Conservation (phyloP, 1,140 invertebrate genomes). For the Zaprionus tsacasi region DNA sequence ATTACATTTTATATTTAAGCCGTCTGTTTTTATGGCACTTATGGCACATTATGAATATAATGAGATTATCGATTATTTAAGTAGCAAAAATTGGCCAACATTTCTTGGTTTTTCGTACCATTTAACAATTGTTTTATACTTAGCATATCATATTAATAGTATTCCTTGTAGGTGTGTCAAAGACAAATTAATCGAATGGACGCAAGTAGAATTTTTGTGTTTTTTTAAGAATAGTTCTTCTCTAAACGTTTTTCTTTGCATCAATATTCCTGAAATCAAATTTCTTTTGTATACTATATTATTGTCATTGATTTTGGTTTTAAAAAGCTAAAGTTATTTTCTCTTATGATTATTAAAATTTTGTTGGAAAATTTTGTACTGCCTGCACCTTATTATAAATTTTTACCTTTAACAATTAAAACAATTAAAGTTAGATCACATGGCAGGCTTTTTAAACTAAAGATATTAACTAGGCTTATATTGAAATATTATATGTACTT, state of each 20-base stretch:
- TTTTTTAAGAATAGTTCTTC: background rate
- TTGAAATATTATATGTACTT: slow-evolving; percentile 17
- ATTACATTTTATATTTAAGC: slow-evolving; percentile 63
- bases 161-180: background rate
- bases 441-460: slow-evolving; percentile 40
- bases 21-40: slow-evolving; percentile 65
- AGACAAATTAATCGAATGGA: background rate
- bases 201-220: background rate
- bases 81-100: background rate
- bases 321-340: slow-evolving; percentile 53
- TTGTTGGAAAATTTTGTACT: slow-evolving; percentile 38
- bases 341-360: slow-evolving; percentile 40
- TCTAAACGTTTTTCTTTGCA: background rate
- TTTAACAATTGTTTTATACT: background rate
- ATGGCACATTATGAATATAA: slow-evolving; percentile 73
- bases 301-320: slow-evolving; percentile 25
- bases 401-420: slow-evolving; percentile 28
- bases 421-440: slow-evolving; percentile 74
- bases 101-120: background rate
- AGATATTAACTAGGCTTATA: slow-evolving; percentile 22
- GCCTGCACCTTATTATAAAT: slow-evolving; percentile 5
- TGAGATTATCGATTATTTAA: slow-evolving; percentile 66
- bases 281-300: background rate
- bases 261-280: slow-evolving; percentile 1
- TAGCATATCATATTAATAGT: background rate